Conservation (phyloP, 2,888 invertebrate species). For the Danaus chrysippus region DNA sequence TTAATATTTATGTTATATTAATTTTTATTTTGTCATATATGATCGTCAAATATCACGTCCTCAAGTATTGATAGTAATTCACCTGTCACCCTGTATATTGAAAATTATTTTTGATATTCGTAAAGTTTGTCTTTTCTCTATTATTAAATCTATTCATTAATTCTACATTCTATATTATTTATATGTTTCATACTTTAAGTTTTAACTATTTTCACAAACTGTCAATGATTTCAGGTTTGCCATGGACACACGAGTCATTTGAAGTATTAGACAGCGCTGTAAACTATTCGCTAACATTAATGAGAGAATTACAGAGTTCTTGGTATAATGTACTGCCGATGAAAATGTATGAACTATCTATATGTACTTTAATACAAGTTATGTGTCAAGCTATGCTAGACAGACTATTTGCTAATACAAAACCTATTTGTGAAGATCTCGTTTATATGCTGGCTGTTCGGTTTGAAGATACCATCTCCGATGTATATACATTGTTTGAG, state of each 20-base stretch:
- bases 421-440: constrained; percentile 57
- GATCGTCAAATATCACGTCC: too few species aligned
- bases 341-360: constrained; percentile 60
- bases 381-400: constrained; percentile 57
- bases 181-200: too few species aligned
- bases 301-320: constrained; percentile 51
- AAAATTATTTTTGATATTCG: too few species aligned
- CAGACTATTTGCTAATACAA: constrained; percentile 50
- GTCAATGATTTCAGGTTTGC: constrained; percentile 41
- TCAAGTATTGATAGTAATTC: too few species aligned
- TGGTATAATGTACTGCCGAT: constrained; percentile 59
- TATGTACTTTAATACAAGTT: constrained; percentile 53
- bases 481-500: constrained; percentile 54
- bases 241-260: constrained; percentile 56
- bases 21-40: too few species aligned
- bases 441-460: constrained; percentile 56
- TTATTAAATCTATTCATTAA: too few species aligned
- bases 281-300: constrained; percentile 50
- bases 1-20: too few species aligned
- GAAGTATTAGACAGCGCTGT: constrained; percentile 60
- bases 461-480: constrained; percentile 48
- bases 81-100: too few species aligned
- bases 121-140: too few species aligned
- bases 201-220: too few species aligned
- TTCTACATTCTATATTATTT: too few species aligned